Conservation (phyloP, 2,888 invertebrate genomes). For the Synanthedon formicaeformis region DNA sequence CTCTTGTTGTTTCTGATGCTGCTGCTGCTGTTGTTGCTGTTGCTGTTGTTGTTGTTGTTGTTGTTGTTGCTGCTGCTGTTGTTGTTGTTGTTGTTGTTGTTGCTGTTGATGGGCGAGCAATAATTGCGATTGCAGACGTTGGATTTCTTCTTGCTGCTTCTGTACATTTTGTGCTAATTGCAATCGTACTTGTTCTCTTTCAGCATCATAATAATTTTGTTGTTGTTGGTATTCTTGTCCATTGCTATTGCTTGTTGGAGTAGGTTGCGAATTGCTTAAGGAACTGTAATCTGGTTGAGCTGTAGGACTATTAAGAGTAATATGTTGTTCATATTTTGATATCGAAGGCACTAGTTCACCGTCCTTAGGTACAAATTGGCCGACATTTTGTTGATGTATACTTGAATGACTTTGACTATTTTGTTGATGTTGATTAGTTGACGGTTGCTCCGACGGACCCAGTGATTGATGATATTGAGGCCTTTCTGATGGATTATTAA, state of each 20-base stretch:
- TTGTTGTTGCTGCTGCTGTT: constrained; percentile 21
- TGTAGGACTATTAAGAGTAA: constrained; percentile 66
- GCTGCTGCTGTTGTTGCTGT: constrained; percentile 40
- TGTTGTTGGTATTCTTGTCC: constrained; percentile 22
- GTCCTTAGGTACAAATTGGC: constrained; percentile 70
- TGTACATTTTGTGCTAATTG: constrained; percentile 59
- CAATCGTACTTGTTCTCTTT: constrained; percentile 51
- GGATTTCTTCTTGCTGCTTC: constrained; percentile 67
- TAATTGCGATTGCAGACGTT: constrained; percentile 55
- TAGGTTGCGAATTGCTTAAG: constrained; percentile 29
- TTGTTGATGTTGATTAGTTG: constrained; percentile 32
- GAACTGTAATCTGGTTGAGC: constrained; percentile 32
- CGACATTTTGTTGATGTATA: constrained; percentile 51
- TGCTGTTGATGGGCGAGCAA: constrained; percentile 48
- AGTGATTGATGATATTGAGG: constrained; percentile 32
- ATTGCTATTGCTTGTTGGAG: constrained; percentile 14
- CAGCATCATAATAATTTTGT: constrained; percentile 46
- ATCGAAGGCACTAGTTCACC: constrained; percentile 82
- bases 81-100: constrained; percentile 25
- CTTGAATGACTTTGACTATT: constrained; percentile 18
- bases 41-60: constrained; percentile 39
- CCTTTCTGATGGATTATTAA: constrained; percentile 31
- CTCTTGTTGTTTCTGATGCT: constrained; percentile 22
- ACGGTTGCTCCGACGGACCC: constrained; percentile 21
- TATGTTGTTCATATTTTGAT: constrained; percentile 84